Base-by-base conservation (phyloP, 2,113 vertebrate genomes). In the Hypanus sabinus region DNA sequence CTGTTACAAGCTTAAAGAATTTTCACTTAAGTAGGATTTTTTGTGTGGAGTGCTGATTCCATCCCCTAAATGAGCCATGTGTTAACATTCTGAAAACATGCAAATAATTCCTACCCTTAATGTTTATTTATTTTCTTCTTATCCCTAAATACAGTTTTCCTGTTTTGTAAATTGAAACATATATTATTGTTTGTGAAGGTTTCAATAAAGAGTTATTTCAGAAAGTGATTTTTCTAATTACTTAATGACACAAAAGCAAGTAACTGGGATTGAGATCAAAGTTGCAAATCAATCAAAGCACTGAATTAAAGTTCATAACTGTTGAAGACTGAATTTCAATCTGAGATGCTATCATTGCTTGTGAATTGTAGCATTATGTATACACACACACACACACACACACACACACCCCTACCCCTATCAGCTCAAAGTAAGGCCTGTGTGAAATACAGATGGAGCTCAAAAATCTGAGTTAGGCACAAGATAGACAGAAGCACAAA, bases 321-420 rank as follows among this genome's bases (percentile, higher is more conserved):
- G 20, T 65, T 73, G 10, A 93, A 93, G 68, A 38, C 73, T 71
- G 36, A 73, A 73, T 22, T 93, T 75, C 65, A 65, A 62, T 90
- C 62, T 90, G 60, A 90, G 60, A 73, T 93, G 36, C 73, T 70
- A 73, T 55, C 36, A 55, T 73, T 73, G 91, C 68, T 93, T 71
- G 68, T 73, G 65, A 93, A 75, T 73, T 93, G 71, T 38, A 75
- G 91, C 22, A 36, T 87, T 38, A 36, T 36, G 16, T 73, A 20
- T 24, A 92, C 14, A n/a, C 60, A 68, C 60, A 68, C 60, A 90
- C 22, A 93, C 22, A 14, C 71, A 73, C 2, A 73, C 71, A 73
- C 71, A 73, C 20, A 73, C 20, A 73, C 68, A 70, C 5, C 11
- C 68, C 11, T 2, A 70, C 11, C 14, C 71, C 71, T 73, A 22